These are phyloP conservation scores for Dromas ardeola DNA, from an alignment of 2,113 vertebrate species.

Conservation along the genomic window DNA sequence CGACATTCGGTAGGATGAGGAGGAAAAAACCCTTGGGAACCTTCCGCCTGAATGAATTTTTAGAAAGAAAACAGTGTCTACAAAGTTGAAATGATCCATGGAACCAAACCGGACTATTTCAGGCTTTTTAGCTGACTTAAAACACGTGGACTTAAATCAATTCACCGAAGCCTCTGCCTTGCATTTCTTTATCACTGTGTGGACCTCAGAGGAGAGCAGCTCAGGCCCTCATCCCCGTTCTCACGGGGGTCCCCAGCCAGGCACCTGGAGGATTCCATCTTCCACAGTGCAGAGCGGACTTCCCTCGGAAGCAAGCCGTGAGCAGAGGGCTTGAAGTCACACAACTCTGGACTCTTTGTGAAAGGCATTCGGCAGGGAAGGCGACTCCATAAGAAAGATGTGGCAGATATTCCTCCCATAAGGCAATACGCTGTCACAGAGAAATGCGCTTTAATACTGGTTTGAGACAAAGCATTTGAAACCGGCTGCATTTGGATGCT, in stretches of 20 bases:
- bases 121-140: background rate
- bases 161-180: background rate
- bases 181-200: rapidly evolving
- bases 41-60: background rate
- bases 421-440: rapidly evolving
- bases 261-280: no score
- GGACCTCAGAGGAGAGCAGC: background rate
- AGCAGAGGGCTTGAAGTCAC: rapidly evolving
- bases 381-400: background rate
- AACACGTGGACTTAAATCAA: rapidly evolving
- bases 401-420: background rate
- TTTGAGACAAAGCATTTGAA: background rate
- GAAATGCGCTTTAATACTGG: background rate
- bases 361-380: background rate
- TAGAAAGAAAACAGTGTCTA: background rate
- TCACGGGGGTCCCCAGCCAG: no score
- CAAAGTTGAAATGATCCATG: background rate
- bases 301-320: background rate
- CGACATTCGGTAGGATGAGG: rapidly evolving
- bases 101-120: rapidly evolving
- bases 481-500: background rate
- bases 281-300: rapidly evolving
- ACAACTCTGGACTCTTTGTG: background rate
- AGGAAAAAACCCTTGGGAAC: background rate
- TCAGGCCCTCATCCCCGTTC: rapidly evolving